Percentiles rank a stretch among this genome's conserved stretches.
Conservation (phyloP, 2,797 vertebrate species). For the Takifugu rubripes region DNA sequence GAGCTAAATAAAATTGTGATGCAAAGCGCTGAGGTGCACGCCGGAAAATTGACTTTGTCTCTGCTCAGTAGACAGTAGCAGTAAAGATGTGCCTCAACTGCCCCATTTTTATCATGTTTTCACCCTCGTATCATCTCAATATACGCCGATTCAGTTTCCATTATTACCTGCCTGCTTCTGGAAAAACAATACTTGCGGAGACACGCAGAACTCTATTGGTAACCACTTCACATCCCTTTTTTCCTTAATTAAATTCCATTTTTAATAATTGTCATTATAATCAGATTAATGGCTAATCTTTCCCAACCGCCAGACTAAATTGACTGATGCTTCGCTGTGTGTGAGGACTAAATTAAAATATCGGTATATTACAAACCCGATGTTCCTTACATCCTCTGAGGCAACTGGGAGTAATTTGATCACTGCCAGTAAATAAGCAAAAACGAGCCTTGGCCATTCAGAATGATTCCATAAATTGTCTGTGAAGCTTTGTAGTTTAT, state of each 20-base stretch:
- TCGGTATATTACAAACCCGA: background rate
- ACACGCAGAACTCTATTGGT: background rate
- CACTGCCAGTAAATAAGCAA: constrained; percentile 4
- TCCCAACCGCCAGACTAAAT: constrained; percentile 2
- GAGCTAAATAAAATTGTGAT: constrained; percentile 45
- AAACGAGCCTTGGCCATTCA: constrained; percentile 19
- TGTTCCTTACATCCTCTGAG: background rate
- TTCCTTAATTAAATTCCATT: constrained; percentile 5
- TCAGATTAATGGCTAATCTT: constrained; percentile 14
- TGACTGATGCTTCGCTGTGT: background rate
- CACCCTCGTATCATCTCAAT: background rate
- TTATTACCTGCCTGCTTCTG: constrained; percentile 12
- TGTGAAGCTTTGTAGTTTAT: constrained; percentile 11
- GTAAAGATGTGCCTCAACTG: background rate
- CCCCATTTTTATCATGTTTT: constrained; percentile 1
- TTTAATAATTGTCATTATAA: constrained; percentile 18
- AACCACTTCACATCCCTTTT: constrained; percentile 19
- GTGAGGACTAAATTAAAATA: constrained; percentile 16
- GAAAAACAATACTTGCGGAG: constrained; percentile 9
- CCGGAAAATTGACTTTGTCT: constrained; percentile 42
- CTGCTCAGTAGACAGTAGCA: constrained; percentile 21
- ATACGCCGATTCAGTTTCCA: constrained; percentile 29
- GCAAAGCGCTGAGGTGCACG: constrained; percentile 28
- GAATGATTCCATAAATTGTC: constrained; percentile 16
- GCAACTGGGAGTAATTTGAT: constrained; percentile 6